phyloP scores from a whole-genome alignment of 1,140 invertebrate genomes.

The Meloidogyne exigua region DNA sequence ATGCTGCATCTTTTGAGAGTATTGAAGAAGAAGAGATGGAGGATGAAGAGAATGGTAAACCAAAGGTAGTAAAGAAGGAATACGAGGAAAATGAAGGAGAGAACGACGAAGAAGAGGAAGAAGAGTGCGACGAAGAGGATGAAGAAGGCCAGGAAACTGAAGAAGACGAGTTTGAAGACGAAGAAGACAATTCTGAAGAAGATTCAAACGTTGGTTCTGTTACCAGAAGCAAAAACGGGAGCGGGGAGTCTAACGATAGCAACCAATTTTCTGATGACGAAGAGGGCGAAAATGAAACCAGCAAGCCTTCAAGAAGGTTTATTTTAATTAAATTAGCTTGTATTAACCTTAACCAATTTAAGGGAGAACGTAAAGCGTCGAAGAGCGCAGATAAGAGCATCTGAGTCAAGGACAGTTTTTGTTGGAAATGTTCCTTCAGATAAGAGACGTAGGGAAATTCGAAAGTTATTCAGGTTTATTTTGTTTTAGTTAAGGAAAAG shows the following conservation, averaged over 20 bases:
- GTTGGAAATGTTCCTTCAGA: slow-evolving; percentile 19
- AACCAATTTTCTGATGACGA: background rate
- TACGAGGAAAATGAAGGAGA: background rate
- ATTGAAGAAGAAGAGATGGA: background rate
- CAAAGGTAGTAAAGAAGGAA: too few relatives aligned
- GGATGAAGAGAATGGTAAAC: background rate
- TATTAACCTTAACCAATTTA: background rate
- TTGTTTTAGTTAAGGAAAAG: too few relatives aligned
- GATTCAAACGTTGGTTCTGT: background rate
- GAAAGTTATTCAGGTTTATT: slow-evolving; percentile 14
- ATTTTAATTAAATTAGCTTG: background rate
- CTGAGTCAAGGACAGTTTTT: slow-evolving; percentile 17
- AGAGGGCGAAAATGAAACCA: background rate
- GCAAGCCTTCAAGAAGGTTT: background rate
- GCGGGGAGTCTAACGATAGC: background rate
- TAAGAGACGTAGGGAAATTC: slow-evolving; percentile 3
- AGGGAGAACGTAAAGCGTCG: background rate
- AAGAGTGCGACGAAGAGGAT: background rate
- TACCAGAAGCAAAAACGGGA: background rate
- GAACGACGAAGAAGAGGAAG: background rate
- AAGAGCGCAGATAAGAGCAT: background rate
- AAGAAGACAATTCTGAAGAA: background rate
- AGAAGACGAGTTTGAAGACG: background rate
- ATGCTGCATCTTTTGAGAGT: background rate
- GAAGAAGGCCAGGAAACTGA: background rate